Conservation (phyloP, 2,113 vertebrate species). For the Cercocebus atys region DNA sequence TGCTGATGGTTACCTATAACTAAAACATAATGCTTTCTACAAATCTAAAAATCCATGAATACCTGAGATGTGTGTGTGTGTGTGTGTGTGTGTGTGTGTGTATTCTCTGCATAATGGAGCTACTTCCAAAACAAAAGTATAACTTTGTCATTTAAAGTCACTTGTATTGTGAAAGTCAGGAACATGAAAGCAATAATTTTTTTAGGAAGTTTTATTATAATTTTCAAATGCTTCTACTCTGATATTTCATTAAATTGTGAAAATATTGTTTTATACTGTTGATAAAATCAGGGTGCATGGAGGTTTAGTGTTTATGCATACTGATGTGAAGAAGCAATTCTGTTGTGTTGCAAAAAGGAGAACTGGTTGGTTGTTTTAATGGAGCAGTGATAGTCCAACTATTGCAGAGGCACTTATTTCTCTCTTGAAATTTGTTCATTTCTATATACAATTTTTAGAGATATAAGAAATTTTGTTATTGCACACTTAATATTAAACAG, state of each 20-base stretch:
- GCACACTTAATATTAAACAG: neutral
- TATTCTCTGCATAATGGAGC: neutral
- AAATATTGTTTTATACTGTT: neutral
- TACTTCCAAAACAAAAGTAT: neutral
- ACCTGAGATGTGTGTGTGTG: neutral
- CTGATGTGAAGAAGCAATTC: neutral
- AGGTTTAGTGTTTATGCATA: neutral
- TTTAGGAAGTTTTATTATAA: neutral
- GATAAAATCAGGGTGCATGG: neutral
- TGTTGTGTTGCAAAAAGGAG: neutral
- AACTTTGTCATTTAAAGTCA: neutral
- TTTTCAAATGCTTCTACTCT: neutral
- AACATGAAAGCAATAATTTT: neutral
- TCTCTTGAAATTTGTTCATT: neutral
- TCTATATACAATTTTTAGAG: neutral
- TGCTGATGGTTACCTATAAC: neutral
- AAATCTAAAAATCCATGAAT: neutral
- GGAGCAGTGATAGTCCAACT: neutral
- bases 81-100: neutral
- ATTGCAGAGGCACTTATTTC: neutral
- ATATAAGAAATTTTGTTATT: neutral
- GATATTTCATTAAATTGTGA: neutral
- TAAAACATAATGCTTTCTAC: neutral
- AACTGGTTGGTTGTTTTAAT: fast-evolving
- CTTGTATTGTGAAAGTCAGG: neutral